A percentile compares a stretch with the other conserved stretches of the same genome.
These are phyloP conservation scores for Oncorhynchus clarkii DNA, from an alignment of 2,113 vertebrate species.

Conservation along the genomic window DNA sequence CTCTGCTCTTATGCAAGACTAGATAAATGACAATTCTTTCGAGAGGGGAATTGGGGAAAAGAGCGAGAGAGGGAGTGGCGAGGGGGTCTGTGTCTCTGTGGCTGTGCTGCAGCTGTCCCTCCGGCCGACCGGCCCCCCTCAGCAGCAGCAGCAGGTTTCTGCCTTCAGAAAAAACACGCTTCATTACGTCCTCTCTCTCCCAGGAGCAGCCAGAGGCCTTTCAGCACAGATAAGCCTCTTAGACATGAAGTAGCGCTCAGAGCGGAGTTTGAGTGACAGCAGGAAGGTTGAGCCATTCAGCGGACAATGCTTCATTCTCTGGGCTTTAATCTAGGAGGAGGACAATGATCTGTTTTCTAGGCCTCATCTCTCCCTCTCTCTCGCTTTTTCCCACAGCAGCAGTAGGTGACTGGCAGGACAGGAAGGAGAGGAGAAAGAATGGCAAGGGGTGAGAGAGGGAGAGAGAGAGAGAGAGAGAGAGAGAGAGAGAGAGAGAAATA, in stretches of 20 bases:
- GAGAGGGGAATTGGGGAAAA: slow-evolving; percentile 60
- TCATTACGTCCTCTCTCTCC: slow-evolving; percentile 99
- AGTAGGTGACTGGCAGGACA: slow-evolving; percentile 91
- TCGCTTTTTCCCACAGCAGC: slow-evolving; percentile 94
- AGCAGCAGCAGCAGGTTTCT: slow-evolving; percentile 90
- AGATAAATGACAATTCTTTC: slow-evolving; percentile 95
- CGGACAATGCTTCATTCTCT: slow-evolving; percentile 98
- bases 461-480: slow-evolving; percentile 46
- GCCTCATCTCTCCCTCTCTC: slow-evolving; percentile 91
- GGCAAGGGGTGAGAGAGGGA: not conserved
- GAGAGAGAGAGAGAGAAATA: slow-evolving; percentile 46
- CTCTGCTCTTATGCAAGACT: slow-evolving; percentile 88
- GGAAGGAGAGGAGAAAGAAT: slow-evolving; percentile 54
- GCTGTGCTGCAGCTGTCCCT: slow-evolving; percentile 86
- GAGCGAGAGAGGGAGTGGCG: slow-evolving; percentile 24
- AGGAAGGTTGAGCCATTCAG: slow-evolving; percentile 99
- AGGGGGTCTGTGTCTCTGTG: slow-evolving; percentile 49
- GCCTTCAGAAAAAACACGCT: slow-evolving; percentile 99
- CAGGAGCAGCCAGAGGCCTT: slow-evolving; percentile 97
- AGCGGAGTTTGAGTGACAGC: slow-evolving; percentile 99
- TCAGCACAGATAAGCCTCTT: slow-evolving; percentile 99
- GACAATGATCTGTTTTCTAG: slow-evolving; percentile 99
- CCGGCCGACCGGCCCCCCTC: slow-evolving; percentile 17
- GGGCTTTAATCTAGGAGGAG: slow-evolving; percentile 99
- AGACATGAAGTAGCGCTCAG: slow-evolving; percentile 99